Conservation (phyloP, 2,797 vertebrate genomes). For the Triplophysa yarkandensis region DNA sequence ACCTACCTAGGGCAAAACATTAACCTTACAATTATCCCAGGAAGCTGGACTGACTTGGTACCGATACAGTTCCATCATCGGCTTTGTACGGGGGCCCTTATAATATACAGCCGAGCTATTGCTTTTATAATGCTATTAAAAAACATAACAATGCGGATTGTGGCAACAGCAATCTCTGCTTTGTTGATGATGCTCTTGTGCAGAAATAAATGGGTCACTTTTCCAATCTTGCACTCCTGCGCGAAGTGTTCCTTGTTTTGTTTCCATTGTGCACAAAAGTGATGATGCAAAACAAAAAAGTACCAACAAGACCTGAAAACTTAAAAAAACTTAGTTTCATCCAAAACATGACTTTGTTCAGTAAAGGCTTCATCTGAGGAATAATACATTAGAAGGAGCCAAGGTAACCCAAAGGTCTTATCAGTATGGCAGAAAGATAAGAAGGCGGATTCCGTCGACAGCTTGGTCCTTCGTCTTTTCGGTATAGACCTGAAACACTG, state of each 20-base stretch:
- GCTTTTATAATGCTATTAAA: not conserved
- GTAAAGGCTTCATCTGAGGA: conserved; percentile 36
- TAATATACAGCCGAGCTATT: not conserved
- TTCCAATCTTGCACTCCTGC: conserved; percentile 1
- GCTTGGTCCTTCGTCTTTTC: conserved; percentile 33
- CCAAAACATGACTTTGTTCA: conserved; percentile 56
- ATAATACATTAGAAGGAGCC: conserved; percentile 46
- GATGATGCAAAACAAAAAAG: conserved; percentile 39
- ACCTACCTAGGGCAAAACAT: conserved; percentile 27
- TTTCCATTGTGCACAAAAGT: conserved; percentile 24
- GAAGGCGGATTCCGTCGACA: conserved; percentile 47
- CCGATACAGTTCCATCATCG: not conserved
- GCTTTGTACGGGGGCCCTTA: not conserved
- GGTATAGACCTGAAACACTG: conserved; percentile 16
- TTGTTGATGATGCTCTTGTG: not conserved
- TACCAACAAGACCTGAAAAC: not conserved
- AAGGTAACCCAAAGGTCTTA: conserved; percentile 44
- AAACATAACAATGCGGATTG: conserved; percentile 10
- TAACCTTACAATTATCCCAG: conserved; percentile 30
- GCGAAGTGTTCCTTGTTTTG: conserved; percentile 2
- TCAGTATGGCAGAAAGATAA: conserved; percentile 50
- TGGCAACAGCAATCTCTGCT: not conserved
- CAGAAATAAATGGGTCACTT: not conserved
- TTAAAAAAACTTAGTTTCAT: conserved; percentile 36
- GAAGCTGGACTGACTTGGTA: conserved; percentile 9